Evolutionary conservation across 2,113 vertebrate genomes (phyloP).

Genomic region (Mastomys coucha): DNA sequence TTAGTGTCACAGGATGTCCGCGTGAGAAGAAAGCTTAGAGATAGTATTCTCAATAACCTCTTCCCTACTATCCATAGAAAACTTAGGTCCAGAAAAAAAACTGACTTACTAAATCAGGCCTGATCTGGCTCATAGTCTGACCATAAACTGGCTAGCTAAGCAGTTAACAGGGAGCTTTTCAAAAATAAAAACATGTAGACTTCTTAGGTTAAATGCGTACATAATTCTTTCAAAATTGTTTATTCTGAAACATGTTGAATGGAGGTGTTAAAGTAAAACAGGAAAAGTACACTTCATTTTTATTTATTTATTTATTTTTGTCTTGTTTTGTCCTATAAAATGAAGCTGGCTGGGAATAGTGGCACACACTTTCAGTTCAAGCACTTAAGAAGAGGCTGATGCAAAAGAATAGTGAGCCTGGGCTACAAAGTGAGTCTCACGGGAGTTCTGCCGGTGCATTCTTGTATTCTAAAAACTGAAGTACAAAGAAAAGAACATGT

Average conservation of each 20-base stretch:
- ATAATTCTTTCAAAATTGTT: conserved; percentile 29
- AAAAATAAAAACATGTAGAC: not conserved
- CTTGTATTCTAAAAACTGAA: conserved; percentile 24
- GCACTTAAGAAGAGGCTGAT: not conserved
- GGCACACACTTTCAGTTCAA: not conserved
- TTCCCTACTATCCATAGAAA: not conserved
- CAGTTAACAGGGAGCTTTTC: conserved; percentile 6
- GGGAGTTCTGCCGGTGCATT: not conserved
- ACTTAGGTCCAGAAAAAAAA: conserved; percentile 42
- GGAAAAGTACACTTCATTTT: not conserved
- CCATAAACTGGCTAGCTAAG: not conserved
- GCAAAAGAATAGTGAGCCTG: not conserved
- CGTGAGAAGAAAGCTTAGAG: not conserved
- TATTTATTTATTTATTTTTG: not conserved
- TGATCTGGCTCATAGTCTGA: not conserved
- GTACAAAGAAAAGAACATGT: conserved; percentile 3
- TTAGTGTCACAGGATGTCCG: not conserved
- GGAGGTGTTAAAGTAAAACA: not conserved
- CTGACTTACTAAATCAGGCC: not conserved
- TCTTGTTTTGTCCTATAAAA: not conserved
- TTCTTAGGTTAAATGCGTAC: not conserved
- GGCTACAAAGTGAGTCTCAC: not conserved
- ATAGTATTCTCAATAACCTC: not conserved
- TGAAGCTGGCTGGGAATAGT: not conserved
- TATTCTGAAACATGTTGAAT: conserved; percentile 2